Conservation (phyloP, 2,113 vertebrate genomes). For the Actenoides hombroni region DNA sequence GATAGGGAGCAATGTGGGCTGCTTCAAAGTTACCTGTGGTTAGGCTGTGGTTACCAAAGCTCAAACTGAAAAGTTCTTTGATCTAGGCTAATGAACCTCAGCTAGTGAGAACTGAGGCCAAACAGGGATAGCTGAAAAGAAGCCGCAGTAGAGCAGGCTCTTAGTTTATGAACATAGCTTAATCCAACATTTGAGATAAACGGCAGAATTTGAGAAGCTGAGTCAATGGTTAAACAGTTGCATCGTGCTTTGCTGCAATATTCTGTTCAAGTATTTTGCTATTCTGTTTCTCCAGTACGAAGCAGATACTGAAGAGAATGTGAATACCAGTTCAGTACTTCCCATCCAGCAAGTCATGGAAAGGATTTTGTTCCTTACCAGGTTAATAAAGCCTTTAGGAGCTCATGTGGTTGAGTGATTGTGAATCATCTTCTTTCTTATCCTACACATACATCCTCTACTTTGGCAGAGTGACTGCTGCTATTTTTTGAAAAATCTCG, state of each 20-base stretch:
- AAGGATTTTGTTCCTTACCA: background rate
- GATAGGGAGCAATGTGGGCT: background rate
- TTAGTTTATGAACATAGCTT: background rate
- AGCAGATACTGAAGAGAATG: background rate
- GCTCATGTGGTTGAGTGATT: background rate
- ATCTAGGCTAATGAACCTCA: background rate
- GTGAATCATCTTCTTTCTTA: background rate
- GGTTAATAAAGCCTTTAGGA: background rate
- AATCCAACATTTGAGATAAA: background rate
- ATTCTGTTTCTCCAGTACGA: background rate
- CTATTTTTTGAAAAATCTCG: slow-evolving; percentile 44
- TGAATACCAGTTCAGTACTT: background rate
- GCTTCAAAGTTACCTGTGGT: slow-evolving; percentile 19
- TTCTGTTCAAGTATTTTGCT: background rate
- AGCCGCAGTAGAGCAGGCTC: background rate
- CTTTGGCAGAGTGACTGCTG: slow-evolving; percentile 25
- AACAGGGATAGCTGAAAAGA: background rate
- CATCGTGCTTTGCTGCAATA: background rate
- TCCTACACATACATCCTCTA: slow-evolving; percentile 11
- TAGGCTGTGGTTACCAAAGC: background rate
- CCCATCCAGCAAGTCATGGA: background rate
- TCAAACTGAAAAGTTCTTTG: background rate
- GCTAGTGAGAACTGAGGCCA: background rate
- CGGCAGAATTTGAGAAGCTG: background rate
- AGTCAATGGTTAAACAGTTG: background rate